Evolutionary conservation across 23 tunicate genomes (phyloP).

Genomic region (Ciona savignyi): DNA sequence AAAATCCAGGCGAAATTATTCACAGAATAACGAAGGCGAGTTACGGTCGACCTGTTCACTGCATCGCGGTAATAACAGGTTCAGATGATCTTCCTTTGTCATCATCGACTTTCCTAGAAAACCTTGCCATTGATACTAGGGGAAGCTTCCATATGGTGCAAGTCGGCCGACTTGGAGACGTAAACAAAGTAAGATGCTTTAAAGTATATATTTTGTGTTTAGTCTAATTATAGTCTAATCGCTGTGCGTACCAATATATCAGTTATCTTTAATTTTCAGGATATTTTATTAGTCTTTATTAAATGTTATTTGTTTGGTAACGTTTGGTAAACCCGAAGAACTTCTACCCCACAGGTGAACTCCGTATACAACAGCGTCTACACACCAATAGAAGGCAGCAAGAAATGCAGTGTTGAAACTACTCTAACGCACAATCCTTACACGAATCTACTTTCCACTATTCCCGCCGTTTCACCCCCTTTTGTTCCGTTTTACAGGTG

Average conservation of each 20-base stretch:
- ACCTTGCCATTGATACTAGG: constrained; percentile 62
- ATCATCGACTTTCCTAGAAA: constrained; percentile 48
- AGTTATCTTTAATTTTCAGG: not conserved
- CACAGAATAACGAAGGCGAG: constrained; percentile 25
- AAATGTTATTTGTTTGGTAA: not conserved
- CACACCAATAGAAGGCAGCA: constrained; percentile 39
- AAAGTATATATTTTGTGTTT: not conserved
- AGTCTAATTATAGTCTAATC: not conserved
- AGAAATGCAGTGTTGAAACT: constrained; percentile 73
- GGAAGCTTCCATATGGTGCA: constrained; percentile 81
- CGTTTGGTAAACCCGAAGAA: not conserved
- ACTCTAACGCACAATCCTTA: constrained; percentile 53
- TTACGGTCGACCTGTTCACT: constrained; percentile 73
- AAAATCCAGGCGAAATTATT: constrained; percentile 47
- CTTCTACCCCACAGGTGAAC: constrained; percentile 30
- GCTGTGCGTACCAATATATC: not conserved
- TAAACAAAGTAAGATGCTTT: constrained; percentile 36
- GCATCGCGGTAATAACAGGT: constrained; percentile 49
- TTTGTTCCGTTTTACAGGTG: constrained; percentile 56
- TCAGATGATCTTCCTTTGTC: constrained; percentile 21
- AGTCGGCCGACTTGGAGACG: constrained; percentile 51
- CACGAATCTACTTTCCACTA: constrained; percentile 25
- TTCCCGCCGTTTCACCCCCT: constrained; percentile 43
- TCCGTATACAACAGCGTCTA: constrained; percentile 57
- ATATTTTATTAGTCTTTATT: not conserved